Base-by-base conservation (phyloP, 2,888 invertebrate genomes). In the Spisula subtruncata region DNA sequence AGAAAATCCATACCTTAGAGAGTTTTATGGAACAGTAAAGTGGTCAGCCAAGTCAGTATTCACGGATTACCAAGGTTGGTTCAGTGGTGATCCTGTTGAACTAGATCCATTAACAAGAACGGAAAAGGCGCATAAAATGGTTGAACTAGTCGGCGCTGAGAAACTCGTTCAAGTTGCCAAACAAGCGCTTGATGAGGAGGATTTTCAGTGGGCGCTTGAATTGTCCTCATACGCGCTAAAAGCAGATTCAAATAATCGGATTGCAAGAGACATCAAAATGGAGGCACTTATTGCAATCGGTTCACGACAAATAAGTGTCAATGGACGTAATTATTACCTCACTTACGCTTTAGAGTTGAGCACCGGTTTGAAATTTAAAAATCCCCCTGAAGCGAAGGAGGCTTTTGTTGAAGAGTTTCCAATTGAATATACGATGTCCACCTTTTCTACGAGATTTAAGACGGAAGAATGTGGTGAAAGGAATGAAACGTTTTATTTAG, bases 1-100 rank as follows among this genome's bases (percentile, higher is more conserved):
- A 6, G 79, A 87, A 1, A 93, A 95, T 89, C 94, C 95, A 0
- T 95, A 93, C 83, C 91, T 96, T 14, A 93, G 93, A 60, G 94
- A 96, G 83, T 94, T 95, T 83, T 96, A 96, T 87, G 96, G 96
- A 5, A 96, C 95, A 1, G 93, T 94, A 0, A 92, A 86, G n/a
- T 96, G 96, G 96, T 96, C 96, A 10, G 93, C 93, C 1, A 94
- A 94, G 88, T 94, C 93, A 1, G 94, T 95, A 16, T 96, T 94
- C 86, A 86, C 85, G 1, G 81, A 90, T 14, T 93, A 94, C 86
- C 60, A 94, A 60, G 95, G 94, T 10, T 94, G 94, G 94, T 95
- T 95, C 81, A 94, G 93, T 75, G 95, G 94, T 20, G 94, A 94
- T 71, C 92, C 95, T n/a, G 92, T 93, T 8, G 94, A 94, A 18